A percentile compares a stretch with the other conserved stretches of the same genome.
phyloP scores from a whole-genome alignment of 1,140 invertebrate species.

The Macrobrachium rosenbergii region DNA sequence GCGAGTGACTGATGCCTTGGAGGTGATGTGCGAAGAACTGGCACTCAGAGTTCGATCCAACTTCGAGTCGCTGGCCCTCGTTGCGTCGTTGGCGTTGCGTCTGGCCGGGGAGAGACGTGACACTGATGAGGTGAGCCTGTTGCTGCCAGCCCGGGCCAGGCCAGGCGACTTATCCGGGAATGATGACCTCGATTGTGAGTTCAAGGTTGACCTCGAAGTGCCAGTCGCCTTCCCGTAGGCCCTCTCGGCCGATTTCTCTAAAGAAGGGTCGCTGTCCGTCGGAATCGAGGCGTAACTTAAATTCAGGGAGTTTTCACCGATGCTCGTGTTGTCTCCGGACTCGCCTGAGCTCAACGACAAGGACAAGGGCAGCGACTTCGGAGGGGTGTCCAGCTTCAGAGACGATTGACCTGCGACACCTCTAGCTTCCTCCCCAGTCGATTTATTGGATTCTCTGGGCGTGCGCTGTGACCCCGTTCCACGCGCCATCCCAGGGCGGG shows the following conservation, averaged over 20 bases:
- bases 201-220: constrained; percentile 6
- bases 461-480: not conserved
- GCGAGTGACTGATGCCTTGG: constrained; percentile 1
- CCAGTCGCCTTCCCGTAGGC: not conserved
- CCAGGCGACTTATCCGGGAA: constrained; percentile 4
- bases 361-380: constrained; percentile 41
- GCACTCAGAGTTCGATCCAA: constrained; percentile 43
- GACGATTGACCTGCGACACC: constrained; percentile 18
- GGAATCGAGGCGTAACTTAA: not conserved
- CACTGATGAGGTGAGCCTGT: constrained; percentile 14
- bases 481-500: constrained; percentile 16
- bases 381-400: constrained; percentile 46
- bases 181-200: not conserved
- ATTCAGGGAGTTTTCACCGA: not conserved
- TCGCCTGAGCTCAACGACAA: constrained; percentile 29
- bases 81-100: constrained; percentile 7
- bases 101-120: constrained; percentile 25
- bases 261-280: constrained; percentile 15
- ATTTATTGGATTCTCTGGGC: constrained; percentile 9
- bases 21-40: constrained; percentile 40
- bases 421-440: not conserved
- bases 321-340: not conserved
- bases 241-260: not conserved
- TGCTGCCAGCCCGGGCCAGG: constrained; percentile 15
- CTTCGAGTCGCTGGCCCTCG: constrained; percentile 16